Percentiles rank a stretch among this genome's conserved stretches.
These are phyloP conservation scores for Oreonectes daqikongensis DNA, from an alignment of 2,797 vertebrate species.

Conservation along the genomic window DNA sequence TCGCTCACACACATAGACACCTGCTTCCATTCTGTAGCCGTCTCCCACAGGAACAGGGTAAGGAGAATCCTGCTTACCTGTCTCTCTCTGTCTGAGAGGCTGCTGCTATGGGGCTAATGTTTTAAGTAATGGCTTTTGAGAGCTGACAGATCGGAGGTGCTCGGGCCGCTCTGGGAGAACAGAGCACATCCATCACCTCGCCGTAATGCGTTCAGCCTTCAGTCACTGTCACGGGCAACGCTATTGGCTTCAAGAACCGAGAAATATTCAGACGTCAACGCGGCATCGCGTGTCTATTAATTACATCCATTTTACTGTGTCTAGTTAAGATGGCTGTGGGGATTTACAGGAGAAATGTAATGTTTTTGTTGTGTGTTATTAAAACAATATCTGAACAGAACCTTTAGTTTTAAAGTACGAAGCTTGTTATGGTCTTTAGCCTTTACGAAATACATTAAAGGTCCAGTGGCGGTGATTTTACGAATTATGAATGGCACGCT, in stretches of 20 bases:
- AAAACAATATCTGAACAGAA: background rate
- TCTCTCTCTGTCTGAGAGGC: constrained; percentile 44
- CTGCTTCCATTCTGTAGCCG: background rate
- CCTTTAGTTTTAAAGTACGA: background rate
- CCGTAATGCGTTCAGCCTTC: constrained; percentile 67
- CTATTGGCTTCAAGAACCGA: constrained; percentile 72
- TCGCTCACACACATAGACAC: constrained; percentile 3
- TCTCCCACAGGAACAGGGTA: constrained; percentile 37
- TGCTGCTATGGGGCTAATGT: constrained; percentile 60
- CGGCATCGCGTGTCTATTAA: constrained; percentile 21
- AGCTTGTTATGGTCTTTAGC: background rate
- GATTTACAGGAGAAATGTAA: background rate
- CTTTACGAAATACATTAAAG: too few species aligned
- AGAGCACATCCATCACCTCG: constrained; percentile 71
- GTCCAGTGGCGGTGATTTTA: too few species aligned
- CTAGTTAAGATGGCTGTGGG: background rate
- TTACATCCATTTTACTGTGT: constrained; percentile 18
- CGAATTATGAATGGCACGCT: too few species aligned
- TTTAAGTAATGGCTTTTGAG: constrained; percentile 71
- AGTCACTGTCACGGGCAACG: constrained; percentile 67
- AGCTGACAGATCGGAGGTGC: constrained; percentile 66
- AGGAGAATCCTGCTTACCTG: constrained; percentile 49
- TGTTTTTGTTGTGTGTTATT: background rate
- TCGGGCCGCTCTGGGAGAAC: constrained; percentile 52
- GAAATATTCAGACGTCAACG: constrained; percentile 59